A percentile compares a stretch with the other conserved stretches of the same genome.
Conservation (phyloP, 2,797 vertebrate genomes). For the Coracias cyanogaster region DNA sequence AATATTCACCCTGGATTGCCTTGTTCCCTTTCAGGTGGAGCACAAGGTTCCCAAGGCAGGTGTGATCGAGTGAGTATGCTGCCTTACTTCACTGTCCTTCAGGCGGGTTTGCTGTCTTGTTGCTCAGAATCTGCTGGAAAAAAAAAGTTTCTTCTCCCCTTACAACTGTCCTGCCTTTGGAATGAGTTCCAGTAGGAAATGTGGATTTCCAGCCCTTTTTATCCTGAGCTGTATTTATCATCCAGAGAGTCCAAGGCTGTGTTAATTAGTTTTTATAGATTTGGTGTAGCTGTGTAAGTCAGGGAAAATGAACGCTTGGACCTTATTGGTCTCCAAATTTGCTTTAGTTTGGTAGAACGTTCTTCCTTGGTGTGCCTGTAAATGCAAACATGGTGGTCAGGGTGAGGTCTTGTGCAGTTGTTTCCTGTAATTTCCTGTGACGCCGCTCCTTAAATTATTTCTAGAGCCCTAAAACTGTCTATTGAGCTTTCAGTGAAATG, state of each 20-base stretch:
- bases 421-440: background rate
- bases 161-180: background rate
- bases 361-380: background rate
- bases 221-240: background rate
- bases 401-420: too few relatives aligned
- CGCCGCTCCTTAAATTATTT: background rate
- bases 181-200: background rate
- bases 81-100: background rate
- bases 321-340: background rate
- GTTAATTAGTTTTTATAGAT: background rate
- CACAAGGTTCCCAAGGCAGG: constrained; percentile 73
- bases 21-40: constrained; percentile 65
- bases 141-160: background rate
- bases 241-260: background rate
- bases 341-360: background rate
- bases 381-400: background rate
- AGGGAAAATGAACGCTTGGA: too few relatives aligned
- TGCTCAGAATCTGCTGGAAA: background rate
- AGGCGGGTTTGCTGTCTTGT: fast-evolving
- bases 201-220: background rate
- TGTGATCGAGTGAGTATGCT: constrained; percentile 80
- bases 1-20: background rate
- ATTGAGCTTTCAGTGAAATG: background rate
- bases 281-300: background rate
- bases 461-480: background rate